Conservation (phyloP, 2,888 invertebrate genomes). For the Ametastegia equiseti region DNA sequence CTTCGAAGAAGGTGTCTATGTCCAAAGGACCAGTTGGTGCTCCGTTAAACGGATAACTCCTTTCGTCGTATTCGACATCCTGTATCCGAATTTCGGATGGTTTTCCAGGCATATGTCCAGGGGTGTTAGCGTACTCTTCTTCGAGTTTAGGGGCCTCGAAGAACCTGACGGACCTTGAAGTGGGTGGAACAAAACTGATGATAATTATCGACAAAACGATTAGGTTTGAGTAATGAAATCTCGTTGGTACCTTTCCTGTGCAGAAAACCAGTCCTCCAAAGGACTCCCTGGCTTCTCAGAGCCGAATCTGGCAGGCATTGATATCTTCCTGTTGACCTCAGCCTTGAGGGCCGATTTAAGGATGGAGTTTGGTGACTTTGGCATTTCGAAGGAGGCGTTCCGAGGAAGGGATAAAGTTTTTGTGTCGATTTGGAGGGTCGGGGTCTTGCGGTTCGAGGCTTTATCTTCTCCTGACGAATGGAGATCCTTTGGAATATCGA, state of each 20-base stretch:
- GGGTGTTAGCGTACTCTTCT: slow-evolving; percentile 32
- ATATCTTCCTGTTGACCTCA: slow-evolving; percentile 47
- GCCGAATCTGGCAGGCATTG: slow-evolving; percentile 52
- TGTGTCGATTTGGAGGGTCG: neutral
- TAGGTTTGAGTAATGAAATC: neutral
- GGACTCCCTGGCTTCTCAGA: slow-evolving; percentile 57
- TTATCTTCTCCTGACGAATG: neutral
- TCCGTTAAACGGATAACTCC: slow-evolving; percentile 47
- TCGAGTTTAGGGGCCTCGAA: slow-evolving; percentile 45
- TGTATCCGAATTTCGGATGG: slow-evolving; percentile 10
- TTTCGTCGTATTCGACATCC: slow-evolving; percentile 52
- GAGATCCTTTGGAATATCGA: neutral
- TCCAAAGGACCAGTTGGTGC: slow-evolving; percentile 34
- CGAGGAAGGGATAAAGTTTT: neutral
- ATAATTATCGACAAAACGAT: no score
- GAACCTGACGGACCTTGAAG: slow-evolving; percentile 46
- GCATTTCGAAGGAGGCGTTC: slow-evolving; percentile 44
- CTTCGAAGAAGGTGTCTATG: slow-evolving; percentile 55
- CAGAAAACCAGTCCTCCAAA: slow-evolving; percentile 60
- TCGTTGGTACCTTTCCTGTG: slow-evolving; percentile 53
- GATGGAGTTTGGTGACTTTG: slow-evolving; percentile 38
- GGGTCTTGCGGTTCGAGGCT: neutral
- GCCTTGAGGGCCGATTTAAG: slow-evolving; percentile 43
- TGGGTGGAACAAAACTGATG: neutral
- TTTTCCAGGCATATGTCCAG: slow-evolving; percentile 26